Base-by-base conservation (phyloP, 2,888 invertebrate species). In the Cantharis lateralis region DNA sequence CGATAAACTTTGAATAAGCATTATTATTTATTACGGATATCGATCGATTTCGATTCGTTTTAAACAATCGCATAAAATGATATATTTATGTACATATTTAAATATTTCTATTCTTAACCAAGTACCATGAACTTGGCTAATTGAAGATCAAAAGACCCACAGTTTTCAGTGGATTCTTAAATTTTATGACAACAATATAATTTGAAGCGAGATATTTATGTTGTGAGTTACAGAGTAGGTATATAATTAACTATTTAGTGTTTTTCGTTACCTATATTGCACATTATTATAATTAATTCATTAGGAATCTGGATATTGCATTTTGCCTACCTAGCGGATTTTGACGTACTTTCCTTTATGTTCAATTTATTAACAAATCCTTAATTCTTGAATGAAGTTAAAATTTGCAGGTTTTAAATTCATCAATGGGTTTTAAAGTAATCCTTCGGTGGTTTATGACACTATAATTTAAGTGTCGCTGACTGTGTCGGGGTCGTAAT, bases 391-490 rank as follows among this genome's bases (percentile, higher is more conserved):
- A 66, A 66, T 20, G 64, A 20, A 20, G 18, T 66, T 15, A 66
- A 20, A 66, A 66, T 10, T 66, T 66, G 64, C 1, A 2, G 24
- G 24, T 20, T 66, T 66, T 66, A 20, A 16, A 66, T 20, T 13
- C 24, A 24, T 24, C 64, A 66, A 20, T 66, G 24, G 64, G 24
- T 13, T 48, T 48, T 68, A 24, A 15, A 68, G 26, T 20, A 20
- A 68, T 24, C 26, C 26, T 68, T 48, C 61, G 70, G 48, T 70
- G 70, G 70, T 70, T 70, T 70, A 70, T 70, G 70, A 61, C 69
- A 26, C 62, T 73, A 68, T 76, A 76, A 76, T 76, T 76, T 76
- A 72, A 76, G 73, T 76, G 76, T 72, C 76, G 69, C 61, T 61
- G 64, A 66, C 64, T 66, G 70, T 61, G 48, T 70, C 16, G 71